phyloP scores from a whole-genome alignment of 2,113 vertebrate species.

The Tor tambroides region DNA sequence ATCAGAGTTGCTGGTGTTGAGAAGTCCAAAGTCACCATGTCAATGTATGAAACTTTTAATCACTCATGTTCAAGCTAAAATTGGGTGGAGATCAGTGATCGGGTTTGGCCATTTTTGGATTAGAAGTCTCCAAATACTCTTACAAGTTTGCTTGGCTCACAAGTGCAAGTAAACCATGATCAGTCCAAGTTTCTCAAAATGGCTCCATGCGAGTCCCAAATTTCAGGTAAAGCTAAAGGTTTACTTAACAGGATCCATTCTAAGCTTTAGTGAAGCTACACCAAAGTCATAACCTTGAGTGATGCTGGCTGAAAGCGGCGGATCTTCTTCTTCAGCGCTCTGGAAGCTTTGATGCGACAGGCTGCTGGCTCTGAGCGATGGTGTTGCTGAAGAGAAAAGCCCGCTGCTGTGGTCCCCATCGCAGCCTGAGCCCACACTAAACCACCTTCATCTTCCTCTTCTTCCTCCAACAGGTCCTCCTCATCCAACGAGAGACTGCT shows the following conservation, averaged over 20 bases:
- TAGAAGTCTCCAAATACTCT: background rate
- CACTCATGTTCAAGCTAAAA: background rate
- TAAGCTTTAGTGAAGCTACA: slow-evolving; percentile 69
- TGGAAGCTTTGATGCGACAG: slow-evolving; percentile 93
- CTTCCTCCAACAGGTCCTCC: slow-evolving; percentile 68
- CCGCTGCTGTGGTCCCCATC: slow-evolving; percentile 67
- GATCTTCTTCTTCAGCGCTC: slow-evolving; percentile 93
- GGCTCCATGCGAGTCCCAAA: background rate
- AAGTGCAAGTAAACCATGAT: background rate
- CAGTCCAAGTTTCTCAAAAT: background rate
- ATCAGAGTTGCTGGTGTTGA: background rate
- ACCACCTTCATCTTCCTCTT: slow-evolving; percentile 67
- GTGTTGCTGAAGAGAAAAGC: slow-evolving; percentile 65
- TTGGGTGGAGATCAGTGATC: background rate
- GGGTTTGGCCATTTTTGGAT: background rate
- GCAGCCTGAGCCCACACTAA: slow-evolving; percentile 79
- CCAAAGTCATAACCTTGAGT: slow-evolving; percentile 94
- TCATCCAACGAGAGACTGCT: slow-evolving; percentile 74
- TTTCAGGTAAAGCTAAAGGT: background rate
- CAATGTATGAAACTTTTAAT: background rate
- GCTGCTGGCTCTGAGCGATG: slow-evolving; percentile 78
- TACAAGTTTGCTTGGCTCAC: background rate
- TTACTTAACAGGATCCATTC: background rate
- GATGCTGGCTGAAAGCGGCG: slow-evolving; percentile 89
- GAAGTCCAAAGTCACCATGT: background rate